Percentiles rank a stretch among this genome's conserved stretches.
Conservation (phyloP, 1,140 invertebrate genomes). For the Brachionus koreanus region DNA sequence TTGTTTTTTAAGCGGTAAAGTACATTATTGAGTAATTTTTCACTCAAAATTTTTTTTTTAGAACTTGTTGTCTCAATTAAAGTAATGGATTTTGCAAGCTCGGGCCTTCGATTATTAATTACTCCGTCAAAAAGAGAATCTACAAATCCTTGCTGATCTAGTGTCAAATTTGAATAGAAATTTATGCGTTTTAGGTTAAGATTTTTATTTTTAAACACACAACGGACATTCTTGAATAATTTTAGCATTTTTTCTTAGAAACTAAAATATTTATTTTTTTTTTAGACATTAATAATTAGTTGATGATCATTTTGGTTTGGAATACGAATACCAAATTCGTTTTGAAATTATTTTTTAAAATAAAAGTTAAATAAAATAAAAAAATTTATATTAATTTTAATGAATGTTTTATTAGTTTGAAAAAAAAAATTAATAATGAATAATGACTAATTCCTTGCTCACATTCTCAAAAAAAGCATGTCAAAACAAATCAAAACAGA, state of each 20-base stretch:
- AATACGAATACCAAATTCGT: slow-evolving; percentile 20
- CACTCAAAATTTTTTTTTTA: slow-evolving; percentile 57
- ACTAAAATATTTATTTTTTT: not conserved
- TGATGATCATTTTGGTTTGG: not conserved
- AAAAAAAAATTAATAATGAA: not conserved
- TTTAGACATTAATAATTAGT: not conserved
- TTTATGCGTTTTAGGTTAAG: not conserved
- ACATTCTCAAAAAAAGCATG: not conserved
- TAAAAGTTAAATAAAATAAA: not conserved
- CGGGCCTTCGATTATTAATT: slow-evolving; percentile 51
- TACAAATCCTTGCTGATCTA: slow-evolving; percentile 21
- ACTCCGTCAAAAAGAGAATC: slow-evolving; percentile 52
- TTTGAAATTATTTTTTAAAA: not conserved
- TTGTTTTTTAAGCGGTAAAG: slow-evolving; percentile 53
- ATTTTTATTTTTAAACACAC: not conserved
- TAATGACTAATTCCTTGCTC: not conserved
- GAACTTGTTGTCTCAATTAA: slow-evolving; percentile 62
- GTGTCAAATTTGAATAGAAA: not conserved
- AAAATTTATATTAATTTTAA: not conserved
- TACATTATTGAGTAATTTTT: slow-evolving; percentile 58
- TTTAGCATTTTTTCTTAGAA: slow-evolving; percentile 1
- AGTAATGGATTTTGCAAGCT: slow-evolving; percentile 62
- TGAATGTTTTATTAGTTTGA: slow-evolving; percentile 4
- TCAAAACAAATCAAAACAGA: not conserved
- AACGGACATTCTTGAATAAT: not conserved